Base-by-base conservation (phyloP, 2,797 vertebrate genomes). In the Australoheros facetus region DNA sequence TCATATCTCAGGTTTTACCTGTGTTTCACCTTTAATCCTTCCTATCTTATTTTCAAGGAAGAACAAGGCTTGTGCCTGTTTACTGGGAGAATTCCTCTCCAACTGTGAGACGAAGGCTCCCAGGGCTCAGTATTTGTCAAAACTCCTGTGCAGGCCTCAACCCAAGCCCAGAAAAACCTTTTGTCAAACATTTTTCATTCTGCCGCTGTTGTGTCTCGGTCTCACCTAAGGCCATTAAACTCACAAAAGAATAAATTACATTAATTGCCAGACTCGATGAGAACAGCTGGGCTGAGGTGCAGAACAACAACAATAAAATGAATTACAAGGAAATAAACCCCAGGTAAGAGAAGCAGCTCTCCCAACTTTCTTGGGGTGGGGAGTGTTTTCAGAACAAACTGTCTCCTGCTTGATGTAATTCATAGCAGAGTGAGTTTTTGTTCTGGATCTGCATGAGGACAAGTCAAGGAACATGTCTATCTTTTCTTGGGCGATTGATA, bases 181-280 rank as follows among this genome's bases (percentile, higher is more conserved):
- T 85, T 85, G 89, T 85, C 85, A 85, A 79, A 80, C 78, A 89
- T 92, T 94, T 91, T 91, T 94, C 86, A 91, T 87, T 85, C 78
- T 80, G 69, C 85, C 88, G 88, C 87, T 92, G 91, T 89, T 93
- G 88, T 84, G 88, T 93, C 92, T 92, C 62, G 74, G 84, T 94
- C 91, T 92, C 92, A 94, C 94, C 93, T 92, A 89, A 94, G 91
- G 93, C 93, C 91, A 93, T 94, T 93, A 93, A 95, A 95, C 92
- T 92, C 94, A 92, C 94, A 95, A 92, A 94, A 91, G 87, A 94
- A 95, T 94, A 93, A 95, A 94, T 93, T 94, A 94, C 90, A 95
- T 95, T 94, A 93, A 95, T 94, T 92, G 91, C 92, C 83, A 85
- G 91, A 85, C 84, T 92, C 78, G 59, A 93, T 91, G 88, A 92